phyloP scores from a whole-genome alignment of 2,113 vertebrate genomes.

The Sinocyclocheilus anophthalmus region DNA sequence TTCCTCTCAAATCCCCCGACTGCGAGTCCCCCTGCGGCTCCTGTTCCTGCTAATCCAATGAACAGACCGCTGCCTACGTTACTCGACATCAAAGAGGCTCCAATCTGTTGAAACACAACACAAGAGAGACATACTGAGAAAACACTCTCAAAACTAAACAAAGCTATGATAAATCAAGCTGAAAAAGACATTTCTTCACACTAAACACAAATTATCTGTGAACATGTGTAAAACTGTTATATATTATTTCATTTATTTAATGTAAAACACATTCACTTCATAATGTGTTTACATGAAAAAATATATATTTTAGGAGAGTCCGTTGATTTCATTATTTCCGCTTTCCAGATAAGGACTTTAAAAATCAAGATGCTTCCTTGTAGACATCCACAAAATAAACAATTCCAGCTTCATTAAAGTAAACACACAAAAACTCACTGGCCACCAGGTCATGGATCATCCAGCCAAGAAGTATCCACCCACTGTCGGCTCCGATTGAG shows the following conservation, averaged over 20 bases:
- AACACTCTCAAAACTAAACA: not conserved
- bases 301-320: not conserved
- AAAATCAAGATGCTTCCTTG: slow-evolving; percentile 27
- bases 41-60: slow-evolving; percentile 90
- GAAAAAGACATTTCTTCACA: not conserved
- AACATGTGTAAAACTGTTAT: not conserved
- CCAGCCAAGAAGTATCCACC: slow-evolving; percentile 94
- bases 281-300: not conserved
- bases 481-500: slow-evolving; percentile 80
- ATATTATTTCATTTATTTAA: not conserved
- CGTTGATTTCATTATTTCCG: not conserved
- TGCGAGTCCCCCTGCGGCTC: slow-evolving; percentile 90
- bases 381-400: not conserved
- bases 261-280: not conserved
- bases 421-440: slow-evolving; percentile 79
- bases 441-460: slow-evolving; percentile 92
- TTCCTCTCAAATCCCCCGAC: slow-evolving; percentile 96
- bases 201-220: not conserved
- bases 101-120: slow-evolving; percentile 78
- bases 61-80: slow-evolving; percentile 94
- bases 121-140: not conserved
- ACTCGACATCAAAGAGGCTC: slow-evolving; percentile 95
- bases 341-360: not conserved
- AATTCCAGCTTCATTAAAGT: not conserved
- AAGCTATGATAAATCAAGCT: not conserved